Base-by-base conservation (phyloP, 1,140 invertebrate species). In the Drosophila erecta region DNA sequence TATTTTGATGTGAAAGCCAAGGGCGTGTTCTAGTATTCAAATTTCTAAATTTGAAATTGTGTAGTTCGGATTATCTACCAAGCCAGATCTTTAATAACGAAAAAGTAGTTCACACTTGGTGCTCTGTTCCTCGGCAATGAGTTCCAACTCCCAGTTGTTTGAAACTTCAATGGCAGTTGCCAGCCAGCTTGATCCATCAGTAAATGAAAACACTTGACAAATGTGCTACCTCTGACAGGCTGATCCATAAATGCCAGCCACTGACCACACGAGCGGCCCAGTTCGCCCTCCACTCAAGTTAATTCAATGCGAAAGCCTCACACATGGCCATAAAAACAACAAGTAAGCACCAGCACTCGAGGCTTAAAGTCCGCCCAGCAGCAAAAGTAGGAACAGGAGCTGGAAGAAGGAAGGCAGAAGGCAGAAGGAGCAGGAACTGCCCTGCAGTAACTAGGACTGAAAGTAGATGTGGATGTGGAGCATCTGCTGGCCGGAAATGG, bases 241-340 rank as follows among this genome's bases (percentile, higher is more conserved):
- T 81, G 79, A 81, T 81, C 73, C 78, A 81, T 81, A 81, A 81
- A 81, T 77, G 78, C 74, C 79, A 83, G 46, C 62, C 53, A 50
- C 58, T 83, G 79, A 59, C 79, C 79, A 83, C 61, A 73, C 43
- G 51, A 65, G 60, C 56, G 40, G 38, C 61, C 49, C 43, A 44
- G 4, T 20, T 53, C 37, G 41, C 30, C 33, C 66, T 51, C 74
- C 79, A 83, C 79, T 83, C 79, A 78, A 83, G 74, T 70, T 83
- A 83, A 83, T 83, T 83, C 64, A 83, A 83, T 78, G 75, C 79
- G 75, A 83, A 33, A 62, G 79, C 58, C 57, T 56, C 56, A 72
- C 71, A 74, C 66, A 70, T 69, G 56, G 22, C 62, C 72, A 67
- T 66, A 76, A 76, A 66, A 57, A 77, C 66, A 65, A 76, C 53